These are phyloP conservation scores for Hypena proboscidalis DNA, from an alignment of 2,888 invertebrate genomes.

Conservation along the genomic window DNA sequence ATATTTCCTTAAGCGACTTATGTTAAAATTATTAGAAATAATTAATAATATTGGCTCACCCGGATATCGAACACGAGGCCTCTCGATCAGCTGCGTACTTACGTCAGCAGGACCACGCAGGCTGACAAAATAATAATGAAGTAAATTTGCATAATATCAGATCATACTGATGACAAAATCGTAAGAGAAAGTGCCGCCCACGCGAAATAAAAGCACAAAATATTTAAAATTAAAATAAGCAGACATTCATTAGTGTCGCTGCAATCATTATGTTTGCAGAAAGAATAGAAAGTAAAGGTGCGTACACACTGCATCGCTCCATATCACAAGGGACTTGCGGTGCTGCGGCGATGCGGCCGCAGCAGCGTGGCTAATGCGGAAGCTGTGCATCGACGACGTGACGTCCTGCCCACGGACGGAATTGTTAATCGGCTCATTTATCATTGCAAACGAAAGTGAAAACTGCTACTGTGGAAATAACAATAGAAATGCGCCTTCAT, in stretches of 20 bases:
- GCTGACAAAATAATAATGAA: no score
- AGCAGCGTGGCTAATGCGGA: slow-evolving; percentile 58
- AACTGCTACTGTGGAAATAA: slow-evolving; percentile 61
- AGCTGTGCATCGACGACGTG: slow-evolving; percentile 65
- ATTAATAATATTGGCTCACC: no score
- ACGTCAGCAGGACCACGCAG: no score
- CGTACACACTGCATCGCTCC: slow-evolving; percentile 42
- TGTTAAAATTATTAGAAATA: no score
- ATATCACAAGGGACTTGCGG: slow-evolving; percentile 51
- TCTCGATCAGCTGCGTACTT: no score
- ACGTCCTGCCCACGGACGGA: slow-evolving; percentile 69
- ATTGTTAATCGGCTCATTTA: slow-evolving; percentile 71
- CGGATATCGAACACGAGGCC: no score
- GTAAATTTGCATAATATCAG: slow-evolving; percentile 34
- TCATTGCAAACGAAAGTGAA: slow-evolving; percentile 74
- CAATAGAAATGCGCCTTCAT: slow-evolving; percentile 50
- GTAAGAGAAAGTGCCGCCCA: slow-evolving; percentile 59
- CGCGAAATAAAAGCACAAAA: slow-evolving; percentile 45
- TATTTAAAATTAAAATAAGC: slow-evolving; percentile 60
- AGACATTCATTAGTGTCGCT: slow-evolving; percentile 55
- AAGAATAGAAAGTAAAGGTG: slow-evolving; percentile 60
- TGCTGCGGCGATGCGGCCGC: slow-evolving; percentile 13
- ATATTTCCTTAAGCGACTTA: no score
- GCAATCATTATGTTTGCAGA: slow-evolving; percentile 44
- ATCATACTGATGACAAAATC: slow-evolving; percentile 35